Conservation (phyloP, 1,140 invertebrate genomes). For the Penaeus japonicus region DNA sequence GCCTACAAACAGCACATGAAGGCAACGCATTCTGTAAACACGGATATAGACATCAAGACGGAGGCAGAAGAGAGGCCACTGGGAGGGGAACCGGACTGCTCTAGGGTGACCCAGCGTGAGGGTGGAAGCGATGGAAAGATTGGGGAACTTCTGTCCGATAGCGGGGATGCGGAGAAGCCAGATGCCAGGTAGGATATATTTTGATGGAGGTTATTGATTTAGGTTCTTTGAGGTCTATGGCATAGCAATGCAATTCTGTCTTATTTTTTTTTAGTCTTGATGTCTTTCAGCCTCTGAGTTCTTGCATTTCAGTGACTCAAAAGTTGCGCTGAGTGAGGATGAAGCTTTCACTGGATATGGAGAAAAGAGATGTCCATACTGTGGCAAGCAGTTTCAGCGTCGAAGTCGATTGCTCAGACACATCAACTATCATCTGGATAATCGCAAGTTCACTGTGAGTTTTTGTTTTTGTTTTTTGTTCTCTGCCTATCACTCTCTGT, state of each 20-base stretch:
- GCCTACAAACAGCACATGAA: constrained; percentile 40
- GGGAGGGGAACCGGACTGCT: not conserved
- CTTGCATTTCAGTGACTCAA: not conserved
- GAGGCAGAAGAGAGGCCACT: not conserved
- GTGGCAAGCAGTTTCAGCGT: constrained; percentile 34
- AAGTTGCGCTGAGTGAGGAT: not conserved
- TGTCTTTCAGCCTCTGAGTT: no score
- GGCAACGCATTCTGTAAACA: not conserved
- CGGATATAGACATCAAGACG: not conserved
- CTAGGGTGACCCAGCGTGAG: not conserved
- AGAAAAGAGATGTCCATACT: constrained; percentile 27
- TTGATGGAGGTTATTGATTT: no score
- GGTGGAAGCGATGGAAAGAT: not conserved
- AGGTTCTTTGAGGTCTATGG: no score
- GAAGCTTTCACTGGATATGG: not conserved
- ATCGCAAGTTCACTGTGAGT: constrained; percentile 26
- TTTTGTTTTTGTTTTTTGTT: not conserved
- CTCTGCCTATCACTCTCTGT: no score
- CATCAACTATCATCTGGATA: constrained; percentile 42
- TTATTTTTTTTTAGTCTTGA: no score
- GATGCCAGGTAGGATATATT: no score
- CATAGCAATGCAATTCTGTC: no score
- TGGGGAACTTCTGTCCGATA: not conserved
- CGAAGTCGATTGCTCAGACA: constrained; percentile 36
- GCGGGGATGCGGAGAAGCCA: no score